phyloP scores from a whole-genome alignment of 2,888 invertebrate species.

The Hydraecia micacea region DNA sequence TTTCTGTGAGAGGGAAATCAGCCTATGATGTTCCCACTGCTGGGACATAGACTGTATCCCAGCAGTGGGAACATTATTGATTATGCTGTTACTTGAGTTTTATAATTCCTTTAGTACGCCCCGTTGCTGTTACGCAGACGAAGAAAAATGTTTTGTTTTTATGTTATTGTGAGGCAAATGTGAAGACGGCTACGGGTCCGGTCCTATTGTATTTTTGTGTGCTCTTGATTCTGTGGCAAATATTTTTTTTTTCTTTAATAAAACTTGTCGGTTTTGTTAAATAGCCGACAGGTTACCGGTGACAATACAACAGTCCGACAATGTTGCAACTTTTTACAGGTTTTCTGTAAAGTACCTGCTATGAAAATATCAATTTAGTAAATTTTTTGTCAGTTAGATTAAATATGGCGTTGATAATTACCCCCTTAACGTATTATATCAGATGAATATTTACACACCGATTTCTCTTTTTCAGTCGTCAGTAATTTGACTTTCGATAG shows the following conservation, averaged over 20 bases:
- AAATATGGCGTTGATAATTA: not conserved
- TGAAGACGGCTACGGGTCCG: not conserved
- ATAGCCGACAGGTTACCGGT: not conserved
- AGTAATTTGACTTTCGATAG: too few species aligned
- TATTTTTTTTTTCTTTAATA: not conserved
- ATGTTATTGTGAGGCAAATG: not conserved
- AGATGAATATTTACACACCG: too few species aligned
- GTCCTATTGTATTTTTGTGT: too few species aligned
- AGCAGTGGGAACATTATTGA: too few species aligned
- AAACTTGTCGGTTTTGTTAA: not conserved
- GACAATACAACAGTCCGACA: not conserved
- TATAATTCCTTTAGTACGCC: slow-evolving; percentile 10
- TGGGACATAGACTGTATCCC: too few species aligned
- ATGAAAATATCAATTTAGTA: too few species aligned
- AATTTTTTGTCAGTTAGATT: not conserved
- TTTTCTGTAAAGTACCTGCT: not conserved
- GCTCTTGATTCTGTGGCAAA: too few species aligned
- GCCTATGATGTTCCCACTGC: too few species aligned
- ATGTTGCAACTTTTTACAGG: not conserved
- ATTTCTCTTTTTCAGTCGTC: too few species aligned
- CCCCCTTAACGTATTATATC: too few species aligned
- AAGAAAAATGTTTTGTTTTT: too few species aligned
- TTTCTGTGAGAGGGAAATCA: too few species aligned
- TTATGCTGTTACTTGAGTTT: not conserved
- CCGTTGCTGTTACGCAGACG: slow-evolving; percentile 10